Conservation (phyloP, 2,113 vertebrate genomes). For the Onychostruthus taczanowskii region DNA sequence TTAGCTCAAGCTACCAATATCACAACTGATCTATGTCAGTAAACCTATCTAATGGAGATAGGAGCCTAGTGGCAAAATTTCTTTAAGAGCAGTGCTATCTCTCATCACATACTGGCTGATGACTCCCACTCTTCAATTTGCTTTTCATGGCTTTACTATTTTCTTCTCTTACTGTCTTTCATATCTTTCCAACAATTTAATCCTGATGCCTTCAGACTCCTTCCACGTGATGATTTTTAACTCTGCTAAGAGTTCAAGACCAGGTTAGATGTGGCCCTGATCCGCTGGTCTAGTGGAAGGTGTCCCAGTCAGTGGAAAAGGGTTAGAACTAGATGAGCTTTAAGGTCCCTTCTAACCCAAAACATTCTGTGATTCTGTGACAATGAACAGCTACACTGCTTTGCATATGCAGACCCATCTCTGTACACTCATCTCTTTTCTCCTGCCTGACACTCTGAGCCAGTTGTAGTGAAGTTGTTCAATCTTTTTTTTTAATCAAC, state of each 20-base stretch:
- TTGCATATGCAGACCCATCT: not conserved
- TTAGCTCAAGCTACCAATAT: not conserved
- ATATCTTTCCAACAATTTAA: not conserved
- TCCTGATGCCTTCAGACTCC: not conserved
- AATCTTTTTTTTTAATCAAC: not conserved
- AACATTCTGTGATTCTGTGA: not conserved
- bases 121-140: not conserved
- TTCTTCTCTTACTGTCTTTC: not conserved
- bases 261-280: rapidly evolving
- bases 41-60: not conserved
- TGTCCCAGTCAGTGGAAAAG: too few relatives aligned
- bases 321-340: not conserved
- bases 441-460: not conserved
- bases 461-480: not conserved
- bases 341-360: rapidly evolving
- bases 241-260: not conserved
- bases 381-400: not conserved
- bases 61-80: not conserved
- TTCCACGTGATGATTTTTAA: not conserved
- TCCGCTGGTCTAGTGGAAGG: not conserved
- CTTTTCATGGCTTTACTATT: not conserved
- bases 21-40: not conserved
- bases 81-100: not conserved
- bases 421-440: not conserved
- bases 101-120: not conserved